Percentiles rank a stretch among this genome's conserved stretches.
Evolutionary conservation across 1,140 invertebrate genomes (phyloP).

Genomic region (Hesperophylax magnus): DNA sequence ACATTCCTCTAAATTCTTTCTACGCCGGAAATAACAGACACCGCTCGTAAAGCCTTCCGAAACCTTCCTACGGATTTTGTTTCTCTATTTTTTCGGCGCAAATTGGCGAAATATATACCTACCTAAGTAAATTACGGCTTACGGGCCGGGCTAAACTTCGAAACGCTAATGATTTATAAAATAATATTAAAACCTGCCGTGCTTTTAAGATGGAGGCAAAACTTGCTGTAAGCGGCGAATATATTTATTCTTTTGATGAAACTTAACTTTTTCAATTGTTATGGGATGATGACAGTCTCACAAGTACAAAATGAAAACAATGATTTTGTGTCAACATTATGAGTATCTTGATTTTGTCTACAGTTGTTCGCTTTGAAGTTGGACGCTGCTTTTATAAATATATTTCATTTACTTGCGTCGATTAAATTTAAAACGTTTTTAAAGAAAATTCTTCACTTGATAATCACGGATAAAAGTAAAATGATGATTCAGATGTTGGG

Average conservation of each 20-base stretch:
- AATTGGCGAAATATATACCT: constrained; percentile 33
- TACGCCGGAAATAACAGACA: not conserved
- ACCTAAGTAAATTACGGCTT: constrained; percentile 26
- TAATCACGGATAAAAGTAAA: too few species aligned
- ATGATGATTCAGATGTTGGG: too few species aligned
- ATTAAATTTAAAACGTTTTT: too few species aligned
- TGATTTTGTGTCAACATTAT: not conserved
- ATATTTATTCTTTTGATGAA: constrained; percentile 5
- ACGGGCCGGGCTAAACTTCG: not conserved
- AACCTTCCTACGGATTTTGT: constrained; percentile 10
- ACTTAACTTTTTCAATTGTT: not conserved
- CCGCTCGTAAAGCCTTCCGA: constrained; percentile 22
- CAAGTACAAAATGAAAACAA: not conserved
- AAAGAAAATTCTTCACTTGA: too few species aligned
- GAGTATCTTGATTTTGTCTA: too few species aligned
- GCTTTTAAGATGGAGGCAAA: not conserved
- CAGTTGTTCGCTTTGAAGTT: too few species aligned
- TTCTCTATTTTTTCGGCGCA: constrained; percentile 32
- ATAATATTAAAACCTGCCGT: constrained; percentile 27
- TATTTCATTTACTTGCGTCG: too few species aligned
- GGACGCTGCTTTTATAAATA: too few species aligned
- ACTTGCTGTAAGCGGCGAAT: not conserved
- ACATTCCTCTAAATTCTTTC: not conserved
- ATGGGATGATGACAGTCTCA: not conserved
- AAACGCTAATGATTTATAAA: constrained; percentile 29